Evolutionary conservation across 2,797 vertebrate genomes (phyloP).

Genomic region (Sebastes paucispinis): DNA sequence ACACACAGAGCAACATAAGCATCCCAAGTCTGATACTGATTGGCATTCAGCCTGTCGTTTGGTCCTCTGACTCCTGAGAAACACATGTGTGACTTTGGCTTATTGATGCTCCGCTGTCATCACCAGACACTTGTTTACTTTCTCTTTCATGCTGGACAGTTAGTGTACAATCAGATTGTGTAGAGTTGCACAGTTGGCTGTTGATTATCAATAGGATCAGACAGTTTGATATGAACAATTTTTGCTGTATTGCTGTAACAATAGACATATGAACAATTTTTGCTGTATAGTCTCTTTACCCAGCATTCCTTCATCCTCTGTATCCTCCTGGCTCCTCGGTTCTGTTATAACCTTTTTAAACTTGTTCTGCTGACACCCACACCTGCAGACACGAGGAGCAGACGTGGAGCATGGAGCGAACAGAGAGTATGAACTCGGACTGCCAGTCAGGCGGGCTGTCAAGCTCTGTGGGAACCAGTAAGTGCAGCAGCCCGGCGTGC

Average conservation of each 20-base stretch:
- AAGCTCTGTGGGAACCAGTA: constrained; percentile 96
- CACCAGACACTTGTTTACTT: not conserved
- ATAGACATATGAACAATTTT: not conserved
- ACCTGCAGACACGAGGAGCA: constrained; percentile 91
- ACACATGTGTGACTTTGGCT: not conserved
- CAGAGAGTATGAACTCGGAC: constrained; percentile 94
- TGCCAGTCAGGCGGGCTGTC: constrained; percentile 95
- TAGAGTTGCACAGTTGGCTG: not conserved
- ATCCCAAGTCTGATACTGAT: not conserved
- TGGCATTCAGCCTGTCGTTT: not conserved
- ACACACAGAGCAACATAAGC: not conserved
- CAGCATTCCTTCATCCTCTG: not conserved
- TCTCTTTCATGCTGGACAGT: not conserved
- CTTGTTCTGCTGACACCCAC: constrained; percentile 1
- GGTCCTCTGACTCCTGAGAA: not conserved
- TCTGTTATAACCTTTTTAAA: constrained; percentile 33
- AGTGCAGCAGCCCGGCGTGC: constrained; percentile 96
- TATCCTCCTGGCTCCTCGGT: constrained; percentile 13
- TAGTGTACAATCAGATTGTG: not conserved
- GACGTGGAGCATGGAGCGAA: constrained; percentile 96
- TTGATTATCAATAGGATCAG: not conserved
- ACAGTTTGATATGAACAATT: not conserved
- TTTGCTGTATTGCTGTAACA: not conserved
- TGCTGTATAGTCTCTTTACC: not conserved
- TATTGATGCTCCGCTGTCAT: not conserved